Conservation (phyloP, 2,797 vertebrate species). For the Eidolon dupreanum region DNA sequence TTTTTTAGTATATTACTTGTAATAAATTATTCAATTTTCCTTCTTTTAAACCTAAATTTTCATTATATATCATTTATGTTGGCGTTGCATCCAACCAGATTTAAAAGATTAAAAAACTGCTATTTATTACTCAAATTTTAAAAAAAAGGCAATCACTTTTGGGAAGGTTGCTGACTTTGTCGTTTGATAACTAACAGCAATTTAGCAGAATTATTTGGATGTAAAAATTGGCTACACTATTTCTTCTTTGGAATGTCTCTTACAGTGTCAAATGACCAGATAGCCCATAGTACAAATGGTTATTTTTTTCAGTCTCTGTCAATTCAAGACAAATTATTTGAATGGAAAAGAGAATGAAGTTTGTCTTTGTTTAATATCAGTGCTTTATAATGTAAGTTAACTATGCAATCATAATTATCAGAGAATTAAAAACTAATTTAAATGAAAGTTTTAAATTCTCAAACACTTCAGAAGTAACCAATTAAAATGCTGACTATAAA, state of each 20-base stretch:
- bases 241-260: neutral
- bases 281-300: neutral
- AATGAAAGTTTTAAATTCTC: conserved; percentile 17
- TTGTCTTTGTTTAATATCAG: neutral
- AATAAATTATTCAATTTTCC: neutral
- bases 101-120: neutral
- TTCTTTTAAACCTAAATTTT: neutral
- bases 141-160: neutral
- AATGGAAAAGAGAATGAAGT: neutral
- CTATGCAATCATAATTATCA: neutral
- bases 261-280: neutral
- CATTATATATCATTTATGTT: neutral
- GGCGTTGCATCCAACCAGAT: neutral
- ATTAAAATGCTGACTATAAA: neutral
- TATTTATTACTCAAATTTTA: neutral
- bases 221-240: neutral
- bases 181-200: neutral
- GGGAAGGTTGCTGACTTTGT: neutral
- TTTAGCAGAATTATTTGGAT: neutral
- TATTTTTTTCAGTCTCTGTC: neutral
- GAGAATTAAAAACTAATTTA: conserved; percentile 6
- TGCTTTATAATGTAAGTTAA: neutral
- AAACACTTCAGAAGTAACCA: neutral
- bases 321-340: conserved; percentile 9
- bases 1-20: neutral